A percentile compares a stretch with the other conserved stretches of the same genome.
These are phyloP conservation scores for Callipepla squamata DNA, from an alignment of 2,113 vertebrate species.

Conservation along the genomic window DNA sequence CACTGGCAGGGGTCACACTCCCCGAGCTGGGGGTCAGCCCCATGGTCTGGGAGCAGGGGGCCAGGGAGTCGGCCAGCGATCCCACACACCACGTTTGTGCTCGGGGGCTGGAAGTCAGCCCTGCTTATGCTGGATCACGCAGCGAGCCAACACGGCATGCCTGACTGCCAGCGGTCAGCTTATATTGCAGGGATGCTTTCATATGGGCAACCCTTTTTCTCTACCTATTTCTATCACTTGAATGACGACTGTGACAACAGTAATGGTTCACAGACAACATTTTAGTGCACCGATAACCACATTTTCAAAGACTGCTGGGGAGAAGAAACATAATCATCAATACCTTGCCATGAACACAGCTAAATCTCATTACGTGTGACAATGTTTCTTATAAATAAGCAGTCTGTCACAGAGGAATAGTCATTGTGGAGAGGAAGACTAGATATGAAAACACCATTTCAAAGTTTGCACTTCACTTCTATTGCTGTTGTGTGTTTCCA, in stretches of 20 bases:
- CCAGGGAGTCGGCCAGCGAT: neutral
- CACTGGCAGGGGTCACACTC: conserved; percentile 34
- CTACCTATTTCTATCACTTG: neutral
- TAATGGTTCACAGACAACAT: neutral
- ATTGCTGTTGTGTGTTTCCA: neutral
- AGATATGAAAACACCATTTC: neutral
- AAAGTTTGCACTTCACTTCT: neutral
- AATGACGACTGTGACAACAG: neutral
- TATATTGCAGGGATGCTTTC: neutral
- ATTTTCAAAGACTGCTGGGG: neutral
- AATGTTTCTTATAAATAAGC: neutral
- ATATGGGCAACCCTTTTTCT: rapidly evolving
- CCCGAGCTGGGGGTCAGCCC: neutral
- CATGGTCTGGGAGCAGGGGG: neutral
- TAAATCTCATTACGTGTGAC: neutral
- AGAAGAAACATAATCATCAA: neutral
- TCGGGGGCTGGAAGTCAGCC: conserved; percentile 9
- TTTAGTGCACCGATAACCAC: neutral
- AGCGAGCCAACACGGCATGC: rapidly evolving
- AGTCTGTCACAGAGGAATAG: neutral
- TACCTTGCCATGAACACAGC: neutral
- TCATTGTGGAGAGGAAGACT: neutral
- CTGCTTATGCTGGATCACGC: neutral
- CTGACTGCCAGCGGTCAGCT: neutral
- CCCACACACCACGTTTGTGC: neutral